Evolutionary conservation across 2,113 vertebrate species (phyloP).

Genomic region (Chloroceryle aenea): DNA sequence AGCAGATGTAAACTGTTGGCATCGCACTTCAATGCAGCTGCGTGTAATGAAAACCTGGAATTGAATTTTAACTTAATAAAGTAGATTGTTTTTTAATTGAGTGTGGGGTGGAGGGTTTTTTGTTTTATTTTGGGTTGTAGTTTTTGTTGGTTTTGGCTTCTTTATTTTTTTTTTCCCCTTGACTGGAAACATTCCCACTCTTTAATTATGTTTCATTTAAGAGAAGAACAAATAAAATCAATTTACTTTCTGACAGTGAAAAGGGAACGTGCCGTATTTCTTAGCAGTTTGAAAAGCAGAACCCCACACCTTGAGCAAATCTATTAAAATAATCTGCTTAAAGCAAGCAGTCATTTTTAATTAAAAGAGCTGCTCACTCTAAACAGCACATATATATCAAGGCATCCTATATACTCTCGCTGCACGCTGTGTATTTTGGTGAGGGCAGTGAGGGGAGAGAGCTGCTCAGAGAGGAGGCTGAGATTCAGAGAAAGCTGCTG

Average conservation of each 20-base stretch:
- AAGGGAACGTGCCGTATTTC: neutral
- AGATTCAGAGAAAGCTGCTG: neutral
- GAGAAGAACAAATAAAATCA: slow-evolving; percentile 39
- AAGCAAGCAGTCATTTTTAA: neutral
- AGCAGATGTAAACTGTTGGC: neutral
- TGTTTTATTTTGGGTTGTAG: too few species aligned
- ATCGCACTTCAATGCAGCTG: neutral
- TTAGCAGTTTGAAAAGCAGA: neutral
- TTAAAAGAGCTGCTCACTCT: neutral
- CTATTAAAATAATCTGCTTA: neutral
- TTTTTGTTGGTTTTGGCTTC: too few species aligned
- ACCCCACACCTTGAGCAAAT: neutral
- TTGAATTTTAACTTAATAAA: slow-evolving; percentile 55
- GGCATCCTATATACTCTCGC: neutral
- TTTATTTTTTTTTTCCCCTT: neutral
- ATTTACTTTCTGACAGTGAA: slow-evolving; percentile 11
- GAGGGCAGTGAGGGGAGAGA: neutral
- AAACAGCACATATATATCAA: neutral
- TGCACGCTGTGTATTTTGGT: neutral
- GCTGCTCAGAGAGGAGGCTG: fast-evolving
- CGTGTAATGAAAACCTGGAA: neutral
- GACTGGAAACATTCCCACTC: slow-evolving; percentile 8
- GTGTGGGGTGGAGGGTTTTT: neutral
- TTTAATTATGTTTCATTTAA: slow-evolving; percentile 62
- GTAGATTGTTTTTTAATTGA: slow-evolving; percentile 61